These are phyloP conservation scores for Nothoprocta perdicaria DNA, from an alignment of 2,113 vertebrate species.

Conservation along the genomic window DNA sequence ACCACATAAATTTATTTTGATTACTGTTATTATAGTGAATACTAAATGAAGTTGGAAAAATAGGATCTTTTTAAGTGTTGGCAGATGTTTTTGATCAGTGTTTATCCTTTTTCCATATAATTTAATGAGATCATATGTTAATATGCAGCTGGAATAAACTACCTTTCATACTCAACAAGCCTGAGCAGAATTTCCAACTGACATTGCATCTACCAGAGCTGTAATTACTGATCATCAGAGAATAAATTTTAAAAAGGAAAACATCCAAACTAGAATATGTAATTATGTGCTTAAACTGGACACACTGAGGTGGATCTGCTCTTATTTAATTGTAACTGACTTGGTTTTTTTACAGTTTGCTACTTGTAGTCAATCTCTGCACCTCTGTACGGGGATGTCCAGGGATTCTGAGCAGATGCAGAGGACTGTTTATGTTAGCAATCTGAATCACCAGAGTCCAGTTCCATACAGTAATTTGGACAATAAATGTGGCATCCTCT, in stretches of 20 bases:
- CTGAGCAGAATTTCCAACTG: constrained; percentile 58
- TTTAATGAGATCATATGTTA: constrained; percentile 70
- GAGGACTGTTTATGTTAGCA: not conserved
- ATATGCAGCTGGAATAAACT: constrained; percentile 60
- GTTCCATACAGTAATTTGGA: not conserved
- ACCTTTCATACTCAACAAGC: constrained; percentile 61
- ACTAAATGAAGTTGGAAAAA: constrained; percentile 29
- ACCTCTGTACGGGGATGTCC: not conserved
- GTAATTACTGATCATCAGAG: constrained; percentile 63
- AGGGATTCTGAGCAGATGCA: not conserved
- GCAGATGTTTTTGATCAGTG: constrained; percentile 69
- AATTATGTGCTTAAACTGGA: not conserved
- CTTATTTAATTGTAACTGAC: not conserved
- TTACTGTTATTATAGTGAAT: constrained; percentile 49
- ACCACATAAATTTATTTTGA: constrained; percentile 49
- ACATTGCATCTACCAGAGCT: constrained; percentile 12
- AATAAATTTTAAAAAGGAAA: constrained; percentile 42
- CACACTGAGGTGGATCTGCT: not conserved
- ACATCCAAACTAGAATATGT: not conserved
- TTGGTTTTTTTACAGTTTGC: not conserved
- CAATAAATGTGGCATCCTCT: not conserved
- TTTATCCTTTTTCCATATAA: constrained; percentile 60
- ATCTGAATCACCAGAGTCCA: not conserved
- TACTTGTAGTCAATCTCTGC: not conserved
- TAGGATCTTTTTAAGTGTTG: constrained; percentile 31